phyloP scores from a whole-genome alignment of 2,113 vertebrate genomes.

The Lasiurus borealis region DNA sequence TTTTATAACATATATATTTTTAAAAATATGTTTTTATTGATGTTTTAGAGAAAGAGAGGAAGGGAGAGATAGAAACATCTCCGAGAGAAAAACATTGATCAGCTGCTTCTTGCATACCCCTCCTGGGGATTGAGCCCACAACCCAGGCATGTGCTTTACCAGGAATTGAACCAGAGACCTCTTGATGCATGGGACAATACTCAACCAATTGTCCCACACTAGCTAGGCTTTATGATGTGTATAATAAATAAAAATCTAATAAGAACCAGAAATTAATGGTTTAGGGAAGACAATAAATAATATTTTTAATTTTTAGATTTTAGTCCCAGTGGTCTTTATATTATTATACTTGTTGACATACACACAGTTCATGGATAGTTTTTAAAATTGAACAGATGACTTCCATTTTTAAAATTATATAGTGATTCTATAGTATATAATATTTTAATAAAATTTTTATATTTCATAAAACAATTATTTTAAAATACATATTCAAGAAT shows the following conservation, averaged over 20 bases:
- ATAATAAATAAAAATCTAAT: not conserved
- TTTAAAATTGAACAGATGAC: not conserved
- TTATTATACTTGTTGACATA: not conserved
- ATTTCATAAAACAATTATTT: slow-evolving; percentile 6
- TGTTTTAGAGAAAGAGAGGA: too few relatives aligned
- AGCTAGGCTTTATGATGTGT: not conserved
- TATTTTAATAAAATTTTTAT: not conserved
- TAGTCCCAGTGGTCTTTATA: not conserved
- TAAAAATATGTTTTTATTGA: too few relatives aligned
- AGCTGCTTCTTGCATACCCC: too few relatives aligned
- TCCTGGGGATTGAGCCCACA: too few relatives aligned
- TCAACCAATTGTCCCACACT: too few relatives aligned
- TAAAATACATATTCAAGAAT: slow-evolving; percentile 15
- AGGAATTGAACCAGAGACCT: too few relatives aligned
- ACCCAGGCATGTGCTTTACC: too few relatives aligned
- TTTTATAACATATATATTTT: not conserved
- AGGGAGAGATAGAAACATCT: too few relatives aligned
- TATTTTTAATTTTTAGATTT: not conserved
- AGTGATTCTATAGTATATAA: not conserved
- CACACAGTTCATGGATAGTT: not conserved
- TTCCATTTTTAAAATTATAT: not conserved
- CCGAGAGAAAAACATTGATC: too few relatives aligned
- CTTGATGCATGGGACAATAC: too few relatives aligned
- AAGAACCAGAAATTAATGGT: not conserved
- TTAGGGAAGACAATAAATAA: not conserved